phyloP scores from a whole-genome alignment of 2,888 invertebrate species.

The Diaperis boleti region DNA sequence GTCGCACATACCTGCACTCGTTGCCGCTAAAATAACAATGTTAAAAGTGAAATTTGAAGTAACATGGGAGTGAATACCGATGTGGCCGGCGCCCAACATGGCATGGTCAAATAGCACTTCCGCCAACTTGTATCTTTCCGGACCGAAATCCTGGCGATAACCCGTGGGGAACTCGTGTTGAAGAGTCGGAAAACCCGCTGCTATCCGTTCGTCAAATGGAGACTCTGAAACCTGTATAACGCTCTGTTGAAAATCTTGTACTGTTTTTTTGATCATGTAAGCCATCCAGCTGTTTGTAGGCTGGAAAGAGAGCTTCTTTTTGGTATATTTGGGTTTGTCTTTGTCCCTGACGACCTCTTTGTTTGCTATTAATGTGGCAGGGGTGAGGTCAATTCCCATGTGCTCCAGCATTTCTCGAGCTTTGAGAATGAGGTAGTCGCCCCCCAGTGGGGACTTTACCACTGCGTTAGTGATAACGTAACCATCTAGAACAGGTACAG shows the following conservation, averaged over 20 bases:
- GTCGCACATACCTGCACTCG: slow-evolving; percentile 96
- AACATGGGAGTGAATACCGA: slow-evolving; percentile 67
- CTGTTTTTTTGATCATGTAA: slow-evolving; percentile 91
- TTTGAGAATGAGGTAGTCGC: slow-evolving; percentile 92
- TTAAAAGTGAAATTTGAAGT: background rate
- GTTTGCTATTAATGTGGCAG: slow-evolving; percentile 73
- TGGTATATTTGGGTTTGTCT: slow-evolving; percentile 87
- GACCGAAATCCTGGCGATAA: slow-evolving; percentile 95
- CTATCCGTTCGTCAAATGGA: slow-evolving; percentile 90
- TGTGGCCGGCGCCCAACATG: slow-evolving; percentile 90
- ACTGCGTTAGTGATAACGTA: slow-evolving; percentile 96
- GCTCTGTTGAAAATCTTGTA: slow-evolving; percentile 79
- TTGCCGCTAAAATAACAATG: slow-evolving; percentile 74
- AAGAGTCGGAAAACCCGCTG: slow-evolving; percentile 88
- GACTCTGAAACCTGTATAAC: slow-evolving; percentile 84
- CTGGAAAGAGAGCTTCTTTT: slow-evolving; percentile 82
- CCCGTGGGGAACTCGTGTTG: slow-evolving; percentile 99
- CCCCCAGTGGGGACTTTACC: slow-evolving; percentile 95
- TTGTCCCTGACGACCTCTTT: slow-evolving; percentile 94
- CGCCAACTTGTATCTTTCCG: slow-evolving; percentile 92
- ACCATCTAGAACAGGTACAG: slow-evolving; percentile 93
- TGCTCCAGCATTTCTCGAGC: slow-evolving; percentile 69
- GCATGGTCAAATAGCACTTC: slow-evolving; percentile 97
- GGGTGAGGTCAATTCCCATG: slow-evolving; percentile 72
- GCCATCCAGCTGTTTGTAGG: slow-evolving; percentile 93